Evolutionary conservation across 2,113 vertebrate genomes (phyloP).

Genomic region (Oncorhynchus clarkii): DNA sequence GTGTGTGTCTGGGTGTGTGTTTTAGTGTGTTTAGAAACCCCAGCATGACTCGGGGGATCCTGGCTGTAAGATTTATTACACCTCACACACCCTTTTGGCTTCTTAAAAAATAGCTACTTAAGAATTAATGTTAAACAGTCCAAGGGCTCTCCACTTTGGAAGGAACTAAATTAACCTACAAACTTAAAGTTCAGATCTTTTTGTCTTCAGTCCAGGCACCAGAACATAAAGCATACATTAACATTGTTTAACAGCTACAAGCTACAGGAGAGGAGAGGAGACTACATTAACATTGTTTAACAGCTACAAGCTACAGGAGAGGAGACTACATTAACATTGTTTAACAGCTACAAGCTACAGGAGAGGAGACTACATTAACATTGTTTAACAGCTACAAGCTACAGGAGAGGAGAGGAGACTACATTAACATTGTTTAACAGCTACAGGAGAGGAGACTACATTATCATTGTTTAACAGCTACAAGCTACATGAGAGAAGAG

Average conservation of each 20-base stretch:
- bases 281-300: not conserved
- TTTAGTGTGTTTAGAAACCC: slow-evolving; percentile 12
- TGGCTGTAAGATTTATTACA: slow-evolving; percentile 41
- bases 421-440: not conserved
- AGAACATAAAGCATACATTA: slow-evolving; percentile 19
- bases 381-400: not conserved
- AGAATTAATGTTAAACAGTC: slow-evolving; percentile 51
- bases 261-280: not conserved
- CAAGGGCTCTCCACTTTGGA: slow-evolving; percentile 31
- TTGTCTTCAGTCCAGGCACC: not conserved
- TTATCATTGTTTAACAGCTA: not conserved
- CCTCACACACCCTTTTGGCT: slow-evolving; percentile 28
- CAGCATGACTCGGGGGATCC: slow-evolving; percentile 21
- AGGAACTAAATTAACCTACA: slow-evolving; percentile 39
- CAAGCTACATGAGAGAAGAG: no score
- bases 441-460: not conserved
- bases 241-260: not conserved
- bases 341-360: not conserved
- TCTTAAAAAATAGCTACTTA: slow-evolving; percentile 37
- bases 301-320: not conserved
- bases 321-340: not conserved
- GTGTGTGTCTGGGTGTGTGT: not conserved
- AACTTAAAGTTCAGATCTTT: slow-evolving; percentile 13
- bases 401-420: not conserved
- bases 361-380: not conserved